Evolutionary conservation across 2,113 vertebrate genomes (phyloP), one percentile per base, ranked within the genome.

Genomic region (Pontoporia blainvillei): DNA sequence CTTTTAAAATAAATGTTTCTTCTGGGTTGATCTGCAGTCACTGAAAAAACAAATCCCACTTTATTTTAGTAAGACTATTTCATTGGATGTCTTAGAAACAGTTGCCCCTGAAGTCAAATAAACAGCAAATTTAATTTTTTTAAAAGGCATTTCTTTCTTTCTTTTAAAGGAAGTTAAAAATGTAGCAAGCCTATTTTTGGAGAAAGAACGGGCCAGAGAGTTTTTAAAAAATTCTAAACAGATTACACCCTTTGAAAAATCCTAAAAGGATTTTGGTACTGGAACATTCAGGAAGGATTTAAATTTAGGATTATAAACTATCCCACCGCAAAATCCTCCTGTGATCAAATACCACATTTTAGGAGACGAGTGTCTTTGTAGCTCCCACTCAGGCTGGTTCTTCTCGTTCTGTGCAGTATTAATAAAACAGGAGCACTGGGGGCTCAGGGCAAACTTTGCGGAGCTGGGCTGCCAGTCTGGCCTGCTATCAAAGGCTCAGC

Each of bases 211-310:
- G 75, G 20, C 76, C 46, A 25, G 76, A 86, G 69, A 36, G 27
- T 71, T 92, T 72, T 64, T 64, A 25, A 18, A 4, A 86, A 86
- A 81, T 83, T 72, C 83, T 97, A 94, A 98, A 96, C 91, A 94
- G 96, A 97, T 97, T 98, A 96, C 64, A 96, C 73, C 97, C 94
- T 94, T 97, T 88, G 84, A 93, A 95, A 95, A 92, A 90, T 93
- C 76, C 94, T 97, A 96, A 98, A 97, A 94, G 94, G 97, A 96
- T 96, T 96, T 95, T 94, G 95, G 94, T 93, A 88, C 95, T 96
- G 89, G 93, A 92, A 96, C 46, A 98, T 94, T 97, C 94, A 72
- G 96, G 87, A 98, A 94, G 96, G 87, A 98, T 96, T 97, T 97
- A 96, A 94, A 96, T 97, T 97, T 94, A 86, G 82, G 92, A 96